Evolutionary conservation across 53 echinoderm and acorn worm genomes (phyloP).

Genomic region (Apostichopus leukothele): DNA sequence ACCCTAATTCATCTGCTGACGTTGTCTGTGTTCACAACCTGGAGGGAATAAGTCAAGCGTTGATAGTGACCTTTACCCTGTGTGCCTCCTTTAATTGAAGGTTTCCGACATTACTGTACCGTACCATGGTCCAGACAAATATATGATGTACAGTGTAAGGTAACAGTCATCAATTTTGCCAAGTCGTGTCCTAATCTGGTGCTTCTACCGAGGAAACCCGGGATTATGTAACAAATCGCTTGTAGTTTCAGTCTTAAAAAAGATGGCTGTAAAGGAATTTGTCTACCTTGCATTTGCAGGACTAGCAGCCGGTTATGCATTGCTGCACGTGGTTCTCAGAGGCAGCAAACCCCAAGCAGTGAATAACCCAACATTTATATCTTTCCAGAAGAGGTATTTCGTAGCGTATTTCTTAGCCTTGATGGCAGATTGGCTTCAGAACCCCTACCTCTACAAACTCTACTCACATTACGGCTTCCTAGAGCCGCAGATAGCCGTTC

Average conservation of each 20-base stretch:
- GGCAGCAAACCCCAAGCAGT: slow-evolving; percentile 61
- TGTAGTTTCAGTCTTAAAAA: not conserved
- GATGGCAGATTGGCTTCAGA: slow-evolving; percentile 92
- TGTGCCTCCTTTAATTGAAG: too few relatives aligned
- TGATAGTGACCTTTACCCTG: too few relatives aligned
- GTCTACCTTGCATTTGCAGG: slow-evolving; percentile 66
- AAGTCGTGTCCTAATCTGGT: too few relatives aligned
- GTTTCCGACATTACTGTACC: too few relatives aligned
- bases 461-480: slow-evolving; percentile 90
- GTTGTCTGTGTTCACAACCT: too few relatives aligned
- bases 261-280: slow-evolving; percentile 61
- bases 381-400: slow-evolving; percentile 90
- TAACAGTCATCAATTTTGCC: too few relatives aligned
- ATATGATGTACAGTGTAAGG: too few relatives aligned
- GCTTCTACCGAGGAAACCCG: too few relatives aligned
- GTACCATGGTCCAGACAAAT: too few relatives aligned
- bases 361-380: slow-evolving; percentile 82
- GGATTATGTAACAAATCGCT: too few relatives aligned
- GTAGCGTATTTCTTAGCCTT: slow-evolving; percentile 90
- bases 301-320: slow-evolving; percentile 59
- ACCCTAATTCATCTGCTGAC: too few relatives aligned
- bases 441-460: slow-evolving; percentile 95
- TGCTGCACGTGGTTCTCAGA: slow-evolving; percentile 59
- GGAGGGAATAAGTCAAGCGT: too few relatives aligned
- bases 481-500: slow-evolving; percentile 94